Percentiles rank a stretch among this genome's conserved stretches.
phyloP scores from a whole-genome alignment of 1,140 invertebrate species.

The Drosophila paulistorum region DNA sequence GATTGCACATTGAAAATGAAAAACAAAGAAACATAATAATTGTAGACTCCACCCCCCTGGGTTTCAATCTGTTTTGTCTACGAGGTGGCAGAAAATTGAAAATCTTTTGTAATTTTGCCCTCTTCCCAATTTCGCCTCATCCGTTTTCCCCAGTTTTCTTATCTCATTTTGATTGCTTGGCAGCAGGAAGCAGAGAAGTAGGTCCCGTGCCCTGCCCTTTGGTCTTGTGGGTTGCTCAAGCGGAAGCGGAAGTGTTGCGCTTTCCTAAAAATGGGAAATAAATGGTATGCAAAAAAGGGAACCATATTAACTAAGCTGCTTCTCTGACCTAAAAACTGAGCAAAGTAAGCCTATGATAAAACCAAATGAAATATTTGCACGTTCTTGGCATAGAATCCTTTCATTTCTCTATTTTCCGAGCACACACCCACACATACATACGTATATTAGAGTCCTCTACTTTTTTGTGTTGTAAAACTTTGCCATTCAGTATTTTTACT shows the following conservation, averaged over 20 bases:
- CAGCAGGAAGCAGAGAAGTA: background rate
- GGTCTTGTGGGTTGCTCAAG: background rate
- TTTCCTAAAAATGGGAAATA: conserved; percentile 10
- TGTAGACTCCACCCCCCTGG: no score
- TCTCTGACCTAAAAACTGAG: background rate
- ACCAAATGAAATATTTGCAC: background rate
- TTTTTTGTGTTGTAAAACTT: background rate
- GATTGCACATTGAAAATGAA: no score
- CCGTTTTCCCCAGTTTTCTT: conserved; percentile 3
- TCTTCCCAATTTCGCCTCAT: conserved; percentile 2
- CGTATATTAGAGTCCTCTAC: background rate
- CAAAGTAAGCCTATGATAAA: background rate
- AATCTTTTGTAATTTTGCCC: conserved; percentile 15
- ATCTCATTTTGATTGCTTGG: conserved; percentile 13
- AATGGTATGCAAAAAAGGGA: conserved; percentile 5
- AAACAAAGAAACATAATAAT: no score
- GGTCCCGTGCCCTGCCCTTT: background rate
- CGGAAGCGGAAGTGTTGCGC: conserved; percentile 26
- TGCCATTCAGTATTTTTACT: no score
- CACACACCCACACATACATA: background rate
- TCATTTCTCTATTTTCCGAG: background rate
- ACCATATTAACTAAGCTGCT: background rate
- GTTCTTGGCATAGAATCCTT: background rate
- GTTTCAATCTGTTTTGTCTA: background rate
- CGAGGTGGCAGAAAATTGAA: conserved; percentile 22